Evolutionary conservation across 2,888 invertebrate species (phyloP).

Genomic region (Heterodera filipjevi): DNA sequence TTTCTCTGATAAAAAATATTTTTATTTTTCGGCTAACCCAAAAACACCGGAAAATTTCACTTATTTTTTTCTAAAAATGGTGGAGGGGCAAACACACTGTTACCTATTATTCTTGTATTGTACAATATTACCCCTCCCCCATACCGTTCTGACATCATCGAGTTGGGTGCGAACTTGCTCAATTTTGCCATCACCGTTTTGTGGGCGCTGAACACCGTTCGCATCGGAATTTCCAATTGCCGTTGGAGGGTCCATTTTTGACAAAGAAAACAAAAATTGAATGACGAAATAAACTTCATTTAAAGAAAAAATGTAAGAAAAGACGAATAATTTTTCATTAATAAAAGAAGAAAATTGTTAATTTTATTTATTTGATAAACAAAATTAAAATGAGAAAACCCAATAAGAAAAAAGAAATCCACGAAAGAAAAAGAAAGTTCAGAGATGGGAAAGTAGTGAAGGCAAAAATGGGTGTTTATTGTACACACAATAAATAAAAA

Average conservation of each 20-base stretch:
- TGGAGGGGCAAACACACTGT: no score
- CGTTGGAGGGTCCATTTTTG: background rate
- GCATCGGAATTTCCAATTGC: background rate
- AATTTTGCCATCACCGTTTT: background rate
- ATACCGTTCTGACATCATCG: slow-evolving; percentile 48
- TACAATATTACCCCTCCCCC: no score
- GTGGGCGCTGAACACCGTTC: background rate
- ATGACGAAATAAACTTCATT: background rate
- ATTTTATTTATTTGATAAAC: background rate
- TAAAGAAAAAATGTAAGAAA: background rate
- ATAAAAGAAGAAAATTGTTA: background rate
- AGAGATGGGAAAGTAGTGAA: background rate
- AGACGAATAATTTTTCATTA: no score
- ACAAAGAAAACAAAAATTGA: background rate
- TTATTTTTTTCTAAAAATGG: no score
- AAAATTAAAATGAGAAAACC: background rate
- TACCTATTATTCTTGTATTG: no score
- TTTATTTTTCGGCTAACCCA: no score
- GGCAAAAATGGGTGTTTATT: background rate
- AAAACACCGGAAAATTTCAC: no score
- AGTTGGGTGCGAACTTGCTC: slow-evolving; percentile 45
- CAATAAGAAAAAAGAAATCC: background rate
- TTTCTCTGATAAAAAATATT: no score
- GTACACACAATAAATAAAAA: background rate
- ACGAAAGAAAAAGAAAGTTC: background rate